Evolutionary conservation across 1,140 invertebrate species (phyloP).

Genomic region (Gonatopus flavifemur): DNA sequence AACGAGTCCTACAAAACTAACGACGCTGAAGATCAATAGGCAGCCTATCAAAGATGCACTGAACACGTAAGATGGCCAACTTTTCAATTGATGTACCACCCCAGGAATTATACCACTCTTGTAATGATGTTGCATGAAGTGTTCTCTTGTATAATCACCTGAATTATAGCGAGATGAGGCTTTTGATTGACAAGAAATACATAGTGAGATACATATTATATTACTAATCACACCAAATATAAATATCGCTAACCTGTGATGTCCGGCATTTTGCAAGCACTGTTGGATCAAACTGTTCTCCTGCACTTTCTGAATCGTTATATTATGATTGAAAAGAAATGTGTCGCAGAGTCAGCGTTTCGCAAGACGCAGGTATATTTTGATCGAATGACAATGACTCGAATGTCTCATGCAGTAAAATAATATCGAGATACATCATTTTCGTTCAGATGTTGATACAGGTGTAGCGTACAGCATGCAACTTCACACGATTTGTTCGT

Average conservation of each 20-base stretch:
- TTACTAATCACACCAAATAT: not conserved
- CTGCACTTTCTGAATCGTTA: slow-evolving; percentile 8
- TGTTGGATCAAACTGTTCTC: slow-evolving; percentile 6
- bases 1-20: slow-evolving; percentile 13
- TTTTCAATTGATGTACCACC: slow-evolving; percentile 26
- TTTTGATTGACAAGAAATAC: slow-evolving; percentile 16
- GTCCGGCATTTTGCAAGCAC: slow-evolving; percentile 20
- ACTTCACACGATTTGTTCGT: no score
- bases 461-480: not conserved
- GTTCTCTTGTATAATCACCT: slow-evolving; percentile 1
- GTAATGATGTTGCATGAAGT: not conserved
- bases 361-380: slow-evolving; percentile 14
- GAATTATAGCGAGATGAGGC: slow-evolving; percentile 15
- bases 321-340: no score
- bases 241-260: slow-evolving; percentile 18
- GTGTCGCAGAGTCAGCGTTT: slow-evolving; percentile 27
- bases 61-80: slow-evolving; percentile 36
- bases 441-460: slow-evolving; percentile 3
- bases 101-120: slow-evolving; percentile 27
- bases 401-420: not conserved
- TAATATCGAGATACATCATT: not conserved
- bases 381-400: slow-evolving; percentile 13
- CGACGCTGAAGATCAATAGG: slow-evolving; percentile 14
- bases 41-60: slow-evolving; percentile 27
- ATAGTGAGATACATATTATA: not conserved